Evolutionary conservation across 2,113 vertebrate species (phyloP), one percentile per base, ranked within the genome.

Genomic region (Serilophus lunatus): DNA sequence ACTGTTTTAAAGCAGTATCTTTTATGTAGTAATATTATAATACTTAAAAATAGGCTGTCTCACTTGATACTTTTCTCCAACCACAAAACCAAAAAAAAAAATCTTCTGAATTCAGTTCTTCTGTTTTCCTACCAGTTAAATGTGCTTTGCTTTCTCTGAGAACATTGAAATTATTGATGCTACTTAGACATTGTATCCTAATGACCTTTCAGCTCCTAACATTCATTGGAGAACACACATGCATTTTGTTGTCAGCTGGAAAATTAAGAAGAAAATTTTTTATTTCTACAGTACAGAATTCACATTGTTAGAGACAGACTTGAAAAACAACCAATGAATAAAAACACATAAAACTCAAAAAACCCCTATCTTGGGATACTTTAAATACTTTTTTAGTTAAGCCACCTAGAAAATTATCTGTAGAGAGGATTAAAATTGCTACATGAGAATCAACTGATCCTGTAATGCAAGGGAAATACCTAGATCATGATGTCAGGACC

Each of bases 171-270:
- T 70, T 86, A 38, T 14, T 63, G 29, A 40, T 57, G 13, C 3
- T 47, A 6, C 25, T 78, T 42, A 65, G 51, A 42, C 4, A 44
- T 7, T 57, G 7, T n/a, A 24, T 59, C 12, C 81, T 78, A 90
- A 40, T 7, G 5, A 33, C 4, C 57, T 64, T 75, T 89, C 29
- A 70, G 19, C 18, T 76, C 18, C 29, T 69, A 49, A 5, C 3
- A 72, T 18, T 45, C 0, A 0, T 3, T 64, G 15, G 12, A 83
- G 26, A 88, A 33, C 17, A 26, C 10, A 36, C 0, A 4, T 12
- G 57, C 0, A 0, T 69, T 76, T 88, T 90, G 3, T 16, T 77
- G 15, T 47, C 22, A 36, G 9, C 22, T 49, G 14, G 47, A 88
- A 88, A 82, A 33, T 2, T 35, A 31, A 80, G 35, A 47, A 40